phyloP scores from a whole-genome alignment of 2,888 invertebrate genomes.

The Eilema caniola region DNA sequence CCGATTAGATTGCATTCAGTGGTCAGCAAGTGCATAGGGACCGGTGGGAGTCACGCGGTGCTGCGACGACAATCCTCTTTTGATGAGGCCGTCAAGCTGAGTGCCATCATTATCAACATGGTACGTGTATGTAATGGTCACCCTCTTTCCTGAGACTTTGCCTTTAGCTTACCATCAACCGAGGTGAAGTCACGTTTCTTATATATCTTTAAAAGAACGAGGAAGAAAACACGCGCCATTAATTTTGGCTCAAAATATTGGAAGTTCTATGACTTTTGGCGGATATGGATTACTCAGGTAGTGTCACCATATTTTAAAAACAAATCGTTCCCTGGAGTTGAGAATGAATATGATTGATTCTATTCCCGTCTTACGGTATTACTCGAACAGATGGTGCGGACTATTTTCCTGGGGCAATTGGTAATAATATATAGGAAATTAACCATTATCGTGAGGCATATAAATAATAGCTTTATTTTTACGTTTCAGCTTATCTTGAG shows the following conservation, averaged over 20 bases:
- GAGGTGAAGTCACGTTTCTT: no score
- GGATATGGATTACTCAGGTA: background rate
- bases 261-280: background rate
- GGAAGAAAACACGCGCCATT: background rate
- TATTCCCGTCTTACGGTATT: constrained; percentile 53
- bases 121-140: no score
- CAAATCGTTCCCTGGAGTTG: constrained; percentile 16
- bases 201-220: no score
- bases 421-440: constrained; percentile 39
- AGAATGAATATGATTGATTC: constrained; percentile 56
- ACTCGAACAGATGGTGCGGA: constrained; percentile 23
- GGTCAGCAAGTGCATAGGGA: no score
- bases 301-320: constrained; percentile 10
- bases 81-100: no score
- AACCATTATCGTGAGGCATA: constrained; percentile 28
- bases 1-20: no score
- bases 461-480: constrained; percentile 11
- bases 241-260: background rate
- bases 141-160: no score
- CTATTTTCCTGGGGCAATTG: constrained; percentile 36
- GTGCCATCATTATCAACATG: no score
- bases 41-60: no score
- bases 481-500: background rate
- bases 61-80: no score
- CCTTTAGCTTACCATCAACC: no score